Base-by-base conservation (phyloP, 2,113 vertebrate genomes). In the Myotis brandtii region DNA sequence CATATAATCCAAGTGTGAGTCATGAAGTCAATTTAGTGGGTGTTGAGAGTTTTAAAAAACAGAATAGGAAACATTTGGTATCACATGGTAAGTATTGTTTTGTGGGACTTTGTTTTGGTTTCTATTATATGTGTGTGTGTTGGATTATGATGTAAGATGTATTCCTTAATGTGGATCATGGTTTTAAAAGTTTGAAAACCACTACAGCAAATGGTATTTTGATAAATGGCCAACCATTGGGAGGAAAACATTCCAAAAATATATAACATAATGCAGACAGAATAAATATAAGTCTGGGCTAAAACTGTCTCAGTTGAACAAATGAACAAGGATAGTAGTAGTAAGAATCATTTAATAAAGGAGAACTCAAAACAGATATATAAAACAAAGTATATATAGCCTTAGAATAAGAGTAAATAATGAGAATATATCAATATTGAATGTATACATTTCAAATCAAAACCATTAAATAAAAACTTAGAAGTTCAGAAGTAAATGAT, bases 171-270 rank as follows among this genome's bases (percentile, higher is more conserved):
- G 6, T 9, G 34, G 81, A 66, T 91, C 30, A 83, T 95, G 14
- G 43, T 91, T 95, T 93, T 12, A 72, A 86, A 91, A 50, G 9
- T 89, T 97, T 86, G 62, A 73, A 89, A 93, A 75, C 14, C n/a
- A 80, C 34, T 69, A 25, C 9, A 93, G 18, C 66, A 72, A 91
- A 48, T 64, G 27, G 9, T 89, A 66, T 97, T 85, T 95, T 93
- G 40, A 84, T 34, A 91, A 88, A 77, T 88, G 50, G 3, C 64
- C 79, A 73, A 52, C 32, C 23, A 70, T 46, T 86, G 52, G 18
- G 54, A 92, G 67, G 80, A 90, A 95, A 52, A 62, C 5, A 83
- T 86, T 89, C 7, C 43, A 48, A 52, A 95, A 92, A 6, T 21
- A 32, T 62, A 25, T 86, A 86, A 89, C 89, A 50, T 82, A 89